Evolutionary conservation across 2,797 vertebrate genomes (phyloP), one percentile per base, ranked within the genome.

Genomic region (Typhlichthys subterraneus): DNA sequence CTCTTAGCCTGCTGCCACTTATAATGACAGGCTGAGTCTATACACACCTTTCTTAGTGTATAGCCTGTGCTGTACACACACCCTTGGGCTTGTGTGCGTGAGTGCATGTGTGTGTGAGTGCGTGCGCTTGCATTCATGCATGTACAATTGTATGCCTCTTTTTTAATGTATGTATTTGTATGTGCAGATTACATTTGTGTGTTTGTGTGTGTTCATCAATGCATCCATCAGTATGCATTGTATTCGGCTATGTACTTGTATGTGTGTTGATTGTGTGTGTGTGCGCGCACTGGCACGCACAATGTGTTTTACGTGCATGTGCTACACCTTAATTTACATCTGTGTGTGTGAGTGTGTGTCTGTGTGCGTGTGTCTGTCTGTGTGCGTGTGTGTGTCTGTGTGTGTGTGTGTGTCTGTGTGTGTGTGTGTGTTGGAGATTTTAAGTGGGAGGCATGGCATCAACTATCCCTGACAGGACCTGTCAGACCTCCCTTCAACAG

Each of bases 11-110:
- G 80, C 85, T 87, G 82, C 80, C 83, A 80, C 80, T 79, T 84
- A 83, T 23, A 23, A 23, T 88, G 82, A 86, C 80, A 53, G 83
- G 80, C 72, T 86, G 79, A 85, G 79, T 84, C 85, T 83, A 85
- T 64, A 75, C 77, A 80, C 84, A 84, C 84, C 80, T 87, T 88
- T 85, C 86, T 88, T 87, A 87, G 82, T 84, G 83, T 83, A 77
- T 68, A 86, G 78, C 19, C 2, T 19, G 19, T 72, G n/a, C n/a
- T n/a, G n/a, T n/a, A n/a, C n/a, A n/a, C n/a, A n/a, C n/a, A n/a
- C n/a, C n/a, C n/a, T n/a, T n/a, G n/a, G n/a, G n/a, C n/a, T n/a
- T n/a, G n/a, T n/a, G n/a, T n/a, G n/a, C n/a, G n/a, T n/a, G n/a
- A n/a, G n/a, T n/a, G n/a, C n/a, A n/a, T n/a, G n/a, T n/a, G n/a